Conservation (phyloP, 2,113 vertebrate species). For the Morone saxatilis region DNA sequence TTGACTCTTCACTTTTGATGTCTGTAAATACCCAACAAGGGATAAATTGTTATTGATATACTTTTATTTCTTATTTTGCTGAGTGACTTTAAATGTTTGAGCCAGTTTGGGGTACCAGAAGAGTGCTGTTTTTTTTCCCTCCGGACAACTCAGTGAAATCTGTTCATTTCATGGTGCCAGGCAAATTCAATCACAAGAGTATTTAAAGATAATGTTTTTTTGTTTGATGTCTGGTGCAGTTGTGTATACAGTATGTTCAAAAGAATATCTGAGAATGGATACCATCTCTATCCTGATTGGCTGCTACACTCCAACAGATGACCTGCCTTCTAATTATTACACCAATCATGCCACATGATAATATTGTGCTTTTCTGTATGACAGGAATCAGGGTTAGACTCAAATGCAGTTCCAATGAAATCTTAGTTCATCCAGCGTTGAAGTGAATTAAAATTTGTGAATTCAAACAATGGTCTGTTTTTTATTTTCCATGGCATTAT, state of each 20-base stretch:
- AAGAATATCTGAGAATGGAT: constrained; percentile 60
- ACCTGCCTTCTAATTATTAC: constrained; percentile 61
- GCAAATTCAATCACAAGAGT: constrained; percentile 59
- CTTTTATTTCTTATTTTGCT: constrained; percentile 63
- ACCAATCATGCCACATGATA: constrained; percentile 46
- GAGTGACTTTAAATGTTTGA: constrained; percentile 77
- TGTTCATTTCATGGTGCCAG: constrained; percentile 51
- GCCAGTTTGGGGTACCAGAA: constrained; percentile 68
- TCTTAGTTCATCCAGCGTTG: constrained; percentile 74
- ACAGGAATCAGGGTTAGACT: constrained; percentile 82
- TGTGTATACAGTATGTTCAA: constrained; percentile 65
- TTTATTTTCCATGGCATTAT: constrained; percentile 30
- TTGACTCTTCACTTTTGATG: constrained; percentile 71
- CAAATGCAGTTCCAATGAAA: constrained; percentile 72
- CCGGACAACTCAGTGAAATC: constrained; percentile 59
- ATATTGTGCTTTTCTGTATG: constrained; percentile 73
- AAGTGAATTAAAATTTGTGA: constrained; percentile 83
- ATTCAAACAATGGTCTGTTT: constrained; percentile 57
- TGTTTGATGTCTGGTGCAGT: constrained; percentile 63
- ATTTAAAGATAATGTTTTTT: constrained; percentile 67
- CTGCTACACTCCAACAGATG: constrained; percentile 67
- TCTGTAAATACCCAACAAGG: constrained; percentile 75
- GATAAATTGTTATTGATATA: constrained; percentile 67
- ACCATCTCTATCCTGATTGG: constrained; percentile 44
- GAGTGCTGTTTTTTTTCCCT: constrained; percentile 20